Conservation (phyloP, 2,797 vertebrate genomes). For the Astyanax mexicanus region DNA sequence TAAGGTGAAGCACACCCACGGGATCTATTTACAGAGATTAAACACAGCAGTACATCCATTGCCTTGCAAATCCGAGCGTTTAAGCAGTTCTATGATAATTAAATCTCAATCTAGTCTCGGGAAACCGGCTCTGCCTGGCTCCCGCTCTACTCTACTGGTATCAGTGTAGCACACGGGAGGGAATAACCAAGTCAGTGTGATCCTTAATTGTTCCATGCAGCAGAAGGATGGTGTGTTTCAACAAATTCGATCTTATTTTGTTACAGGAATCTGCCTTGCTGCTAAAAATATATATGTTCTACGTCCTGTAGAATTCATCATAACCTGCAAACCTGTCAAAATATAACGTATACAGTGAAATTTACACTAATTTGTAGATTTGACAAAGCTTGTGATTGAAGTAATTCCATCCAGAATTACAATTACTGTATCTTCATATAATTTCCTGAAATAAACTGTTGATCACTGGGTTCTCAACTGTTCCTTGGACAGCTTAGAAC, state of each 20-base stretch:
- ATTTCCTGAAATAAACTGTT: too few relatives aligned
- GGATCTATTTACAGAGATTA: constrained; percentile 45
- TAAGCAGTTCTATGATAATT: constrained; percentile 12
- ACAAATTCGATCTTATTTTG: not conserved
- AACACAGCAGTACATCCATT: constrained; percentile 27
- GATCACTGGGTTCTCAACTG: too few relatives aligned
- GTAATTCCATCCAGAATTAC: too few relatives aligned
- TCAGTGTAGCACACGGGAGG: not conserved
- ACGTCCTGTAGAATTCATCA: too few relatives aligned
- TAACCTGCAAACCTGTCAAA: too few relatives aligned
- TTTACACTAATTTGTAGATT: too few relatives aligned
- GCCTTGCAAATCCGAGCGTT: constrained; percentile 40
- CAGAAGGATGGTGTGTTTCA: not conserved
- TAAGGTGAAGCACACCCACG: constrained; percentile 57
- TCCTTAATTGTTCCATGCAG: constrained; percentile 11
- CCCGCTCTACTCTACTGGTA: not conserved
- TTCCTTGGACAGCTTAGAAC: too few relatives aligned
- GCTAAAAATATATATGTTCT: too few relatives aligned
- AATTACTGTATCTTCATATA: too few relatives aligned
- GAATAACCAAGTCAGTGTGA: not conserved
- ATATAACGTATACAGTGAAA: too few relatives aligned
- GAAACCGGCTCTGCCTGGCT: constrained; percentile 13
- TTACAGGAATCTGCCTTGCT: too few relatives aligned
- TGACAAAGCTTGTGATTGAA: too few relatives aligned
- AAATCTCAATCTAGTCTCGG: constrained; percentile 22